phyloP scores from a whole-genome alignment of 1,140 invertebrate species.

The Laupala kohalensis region DNA sequence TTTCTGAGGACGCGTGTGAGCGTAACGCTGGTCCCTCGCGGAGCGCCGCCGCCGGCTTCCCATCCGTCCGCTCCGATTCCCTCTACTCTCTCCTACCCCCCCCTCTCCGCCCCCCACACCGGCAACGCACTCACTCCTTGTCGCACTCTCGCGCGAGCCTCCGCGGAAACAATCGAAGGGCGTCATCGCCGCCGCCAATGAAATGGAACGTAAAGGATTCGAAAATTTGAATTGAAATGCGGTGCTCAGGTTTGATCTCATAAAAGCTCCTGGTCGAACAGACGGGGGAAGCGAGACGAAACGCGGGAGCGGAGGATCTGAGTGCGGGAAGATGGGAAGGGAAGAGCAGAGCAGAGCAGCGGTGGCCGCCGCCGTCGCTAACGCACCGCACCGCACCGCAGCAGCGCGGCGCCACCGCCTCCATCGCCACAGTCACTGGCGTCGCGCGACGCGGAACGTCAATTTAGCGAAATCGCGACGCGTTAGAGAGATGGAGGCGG shows the following conservation, averaged over 20 bases:
- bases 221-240: conserved; percentile 9
- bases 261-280: conserved; percentile 2
- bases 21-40: too few relatives aligned
- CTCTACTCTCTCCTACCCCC: not conserved
- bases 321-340: not conserved
- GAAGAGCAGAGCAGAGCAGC: too few relatives aligned
- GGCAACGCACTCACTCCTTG: not conserved
- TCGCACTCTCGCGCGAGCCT: not conserved
- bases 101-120: not conserved
- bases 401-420: too few relatives aligned
- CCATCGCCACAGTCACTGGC: too few relatives aligned
- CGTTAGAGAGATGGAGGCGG: not conserved
- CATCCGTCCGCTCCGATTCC: too few relatives aligned
- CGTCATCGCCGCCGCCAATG: not conserved
- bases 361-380: not conserved
- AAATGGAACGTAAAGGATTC: conserved; percentile 10
- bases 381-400: too few relatives aligned
- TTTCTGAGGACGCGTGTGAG: not conserved
- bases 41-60: not conserved
- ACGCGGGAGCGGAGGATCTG: not conserved
- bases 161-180: not conserved
- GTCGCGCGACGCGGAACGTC: not conserved
- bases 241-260: conserved; percentile 6
- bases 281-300: too few relatives aligned
- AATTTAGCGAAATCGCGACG: not conserved